Conservation (phyloP, 2,888 invertebrate genomes). For the Dione juno region DNA sequence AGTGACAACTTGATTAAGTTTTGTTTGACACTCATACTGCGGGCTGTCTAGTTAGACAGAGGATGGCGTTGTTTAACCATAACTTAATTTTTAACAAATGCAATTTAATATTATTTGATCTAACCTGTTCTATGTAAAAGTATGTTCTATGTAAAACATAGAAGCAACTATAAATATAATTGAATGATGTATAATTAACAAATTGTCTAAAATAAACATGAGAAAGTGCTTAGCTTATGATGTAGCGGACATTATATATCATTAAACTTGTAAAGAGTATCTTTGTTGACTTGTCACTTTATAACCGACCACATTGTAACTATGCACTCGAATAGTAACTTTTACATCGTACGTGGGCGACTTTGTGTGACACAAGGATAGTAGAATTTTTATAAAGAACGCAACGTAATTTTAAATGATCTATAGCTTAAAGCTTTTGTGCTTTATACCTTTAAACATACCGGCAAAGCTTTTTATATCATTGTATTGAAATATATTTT, state of each 20-base stretch:
- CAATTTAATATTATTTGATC: no score
- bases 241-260: conserved; percentile 30
- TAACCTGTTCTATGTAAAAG: no score
- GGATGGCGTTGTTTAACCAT: no score
- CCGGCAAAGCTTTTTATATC: conserved; percentile 9
- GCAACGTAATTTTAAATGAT: conserved; percentile 65
- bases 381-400: conserved; percentile 55
- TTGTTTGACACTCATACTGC: no score
- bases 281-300: conserved; percentile 64
- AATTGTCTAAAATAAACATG: conserved; percentile 13
- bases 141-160: background rate
- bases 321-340: conserved; percentile 75
- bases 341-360: conserved; percentile 64
- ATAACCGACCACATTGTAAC: conserved; percentile 51
- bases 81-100: no score
- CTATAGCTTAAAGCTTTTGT: conserved; percentile 38
- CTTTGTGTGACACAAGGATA: conserved; percentile 65
- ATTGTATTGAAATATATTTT: conserved; percentile 12
- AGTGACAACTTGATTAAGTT: no score
- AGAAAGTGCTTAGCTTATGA: conserved; percentile 20
- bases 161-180: background rate
- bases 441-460: background rate
- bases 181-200: conserved; percentile 8
- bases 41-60: no score
- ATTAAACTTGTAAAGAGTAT: conserved; percentile 44